These are phyloP conservation scores for Temnothorax rugatulus DNA, from an alignment of 2,888 invertebrate genomes.

Conservation along the genomic window DNA sequence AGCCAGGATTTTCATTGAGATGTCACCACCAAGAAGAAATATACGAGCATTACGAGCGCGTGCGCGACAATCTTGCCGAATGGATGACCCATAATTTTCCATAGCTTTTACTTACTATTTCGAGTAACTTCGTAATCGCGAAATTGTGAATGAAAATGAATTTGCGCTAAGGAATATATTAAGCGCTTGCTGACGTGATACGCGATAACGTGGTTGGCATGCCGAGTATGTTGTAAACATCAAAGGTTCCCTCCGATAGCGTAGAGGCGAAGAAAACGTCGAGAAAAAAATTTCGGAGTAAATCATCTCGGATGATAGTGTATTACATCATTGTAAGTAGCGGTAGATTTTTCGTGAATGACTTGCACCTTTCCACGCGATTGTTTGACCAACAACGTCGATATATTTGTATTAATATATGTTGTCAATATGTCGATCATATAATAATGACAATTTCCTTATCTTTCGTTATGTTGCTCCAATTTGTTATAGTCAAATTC, in stretches of 20 bases:
- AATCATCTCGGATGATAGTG: constrained; percentile 25
- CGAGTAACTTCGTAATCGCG: not conserved
- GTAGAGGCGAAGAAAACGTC: not conserved
- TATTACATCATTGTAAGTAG: constrained; percentile 68
- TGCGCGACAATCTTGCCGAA: constrained; percentile 16
- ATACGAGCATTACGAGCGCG: constrained; percentile 11
- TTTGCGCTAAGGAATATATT: constrained; percentile 32
- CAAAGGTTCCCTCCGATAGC: not conserved
- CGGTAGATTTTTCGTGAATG: not conserved
- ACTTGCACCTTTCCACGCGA: not conserved
- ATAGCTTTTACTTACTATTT: constrained; percentile 9
- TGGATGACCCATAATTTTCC: constrained; percentile 49
- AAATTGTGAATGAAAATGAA: constrained; percentile 15
- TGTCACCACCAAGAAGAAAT: constrained; percentile 2
- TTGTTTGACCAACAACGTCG: not conserved
- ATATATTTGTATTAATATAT: not conserved
- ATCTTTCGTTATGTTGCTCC: not conserved
- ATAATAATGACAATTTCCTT: not conserved
- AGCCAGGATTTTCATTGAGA: not conserved
- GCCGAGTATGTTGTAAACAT: constrained; percentile 12
- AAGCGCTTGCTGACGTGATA: not conserved
- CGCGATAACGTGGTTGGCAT: not conserved
- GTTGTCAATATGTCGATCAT: not conserved
- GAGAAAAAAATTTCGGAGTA: constrained; percentile 41
- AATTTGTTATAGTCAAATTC: not conserved